phyloP scores from a whole-genome alignment of 2,797 vertebrate species.

The Gila robusta region DNA sequence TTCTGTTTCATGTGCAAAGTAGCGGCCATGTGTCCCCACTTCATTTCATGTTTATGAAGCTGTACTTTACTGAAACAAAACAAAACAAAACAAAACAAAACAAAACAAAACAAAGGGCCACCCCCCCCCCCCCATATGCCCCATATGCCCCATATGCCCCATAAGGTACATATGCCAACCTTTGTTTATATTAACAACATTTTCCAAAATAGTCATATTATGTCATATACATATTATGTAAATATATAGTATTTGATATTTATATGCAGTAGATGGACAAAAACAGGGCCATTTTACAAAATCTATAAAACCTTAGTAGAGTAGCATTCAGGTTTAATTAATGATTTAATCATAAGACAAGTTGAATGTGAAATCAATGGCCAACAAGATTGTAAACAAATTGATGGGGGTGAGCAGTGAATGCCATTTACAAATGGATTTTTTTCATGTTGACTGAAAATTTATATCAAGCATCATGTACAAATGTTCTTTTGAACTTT shows the following conservation, averaged over 20 bases:
- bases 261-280: neutral
- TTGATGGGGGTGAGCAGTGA: neutral
- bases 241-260: neutral
- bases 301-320: neutral
- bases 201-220: neutral
- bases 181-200: neutral
- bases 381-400: slow-evolving; percentile 4
- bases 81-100: no score
- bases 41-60: slow-evolving; percentile 59
- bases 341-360: neutral
- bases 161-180: neutral
- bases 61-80: slow-evolving; percentile 48
- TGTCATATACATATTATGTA: neutral
- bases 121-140: neutral
- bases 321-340: neutral
- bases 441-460: neutral
- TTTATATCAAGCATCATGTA: neutral
- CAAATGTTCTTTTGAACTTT: neutral
- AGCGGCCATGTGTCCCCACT: slow-evolving; percentile 57
- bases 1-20: slow-evolving; percentile 65
- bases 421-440: neutral
- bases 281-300: neutral
- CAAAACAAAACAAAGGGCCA: slow-evolving; percentile 43
- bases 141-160: no score
- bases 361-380: neutral